These are phyloP conservation scores for Dendrocopos noguchii DNA, from an alignment of 2,113 vertebrate genomes.

Conservation along the genomic window DNA sequence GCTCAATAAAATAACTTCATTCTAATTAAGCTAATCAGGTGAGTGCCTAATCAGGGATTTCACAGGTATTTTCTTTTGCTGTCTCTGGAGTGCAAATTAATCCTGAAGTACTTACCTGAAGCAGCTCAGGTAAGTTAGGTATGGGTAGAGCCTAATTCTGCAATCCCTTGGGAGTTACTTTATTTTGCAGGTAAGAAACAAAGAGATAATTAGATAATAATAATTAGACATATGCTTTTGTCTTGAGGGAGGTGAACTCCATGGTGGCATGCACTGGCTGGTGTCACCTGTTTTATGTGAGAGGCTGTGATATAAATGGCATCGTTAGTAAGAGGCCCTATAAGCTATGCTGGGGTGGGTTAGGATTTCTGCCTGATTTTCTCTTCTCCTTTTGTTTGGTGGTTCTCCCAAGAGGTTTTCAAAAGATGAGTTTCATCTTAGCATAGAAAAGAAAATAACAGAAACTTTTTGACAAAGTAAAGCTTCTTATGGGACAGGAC, in stretches of 20 bases:
- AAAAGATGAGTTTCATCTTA: background rate
- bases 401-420: slow-evolving; percentile 14
- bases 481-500: background rate
- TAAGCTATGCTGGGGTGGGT: background rate
- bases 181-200: background rate
- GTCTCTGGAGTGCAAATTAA: background rate
- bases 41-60: background rate
- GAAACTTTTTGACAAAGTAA: background rate
- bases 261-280: no score
- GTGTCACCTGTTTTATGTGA: background rate
- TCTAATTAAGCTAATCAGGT: background rate
- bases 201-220: no score
- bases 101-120: background rate
- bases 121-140: background rate
- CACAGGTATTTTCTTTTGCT: background rate
- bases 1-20: background rate
- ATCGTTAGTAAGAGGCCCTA: background rate
- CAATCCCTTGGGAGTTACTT: background rate
- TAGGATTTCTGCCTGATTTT: background rate
- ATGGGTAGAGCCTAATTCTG: background rate
- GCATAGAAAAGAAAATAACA: background rate
- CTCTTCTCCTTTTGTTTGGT: slow-evolving; percentile 3
- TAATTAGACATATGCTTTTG: background rate
- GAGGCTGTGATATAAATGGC: background rate
- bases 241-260: background rate